Base-by-base conservation (phyloP, 1,140 invertebrate genomes). In the Drosophila subpulchrella region DNA sequence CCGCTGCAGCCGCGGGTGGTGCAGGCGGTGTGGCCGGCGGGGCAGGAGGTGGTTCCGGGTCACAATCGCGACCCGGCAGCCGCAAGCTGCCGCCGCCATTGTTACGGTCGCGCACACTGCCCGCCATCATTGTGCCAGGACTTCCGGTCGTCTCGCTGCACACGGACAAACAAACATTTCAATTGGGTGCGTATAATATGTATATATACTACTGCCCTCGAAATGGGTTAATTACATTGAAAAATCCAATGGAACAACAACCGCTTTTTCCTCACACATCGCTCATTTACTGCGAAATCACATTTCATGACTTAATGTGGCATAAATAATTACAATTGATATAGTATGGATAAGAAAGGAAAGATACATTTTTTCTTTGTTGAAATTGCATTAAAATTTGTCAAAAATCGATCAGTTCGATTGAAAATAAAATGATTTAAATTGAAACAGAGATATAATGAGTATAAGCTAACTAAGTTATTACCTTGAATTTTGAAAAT, bases 41-140 rank as follows among this genome's bases (percentile, higher is more conserved):
- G 15, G 48, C 97, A 58, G 93, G 78, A 0, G 60, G 61, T 20
- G 42, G 46, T 17, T 63, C 48, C 38, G 76, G 75, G 48, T 67
- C 92, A 92, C 82, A 90, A 76, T 91, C 92, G 30, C 92, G 92
- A 41, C 70, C 72, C 34, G 71, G 75, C 92, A 73, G 92, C 61
- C 93, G 80, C 63, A 92, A 93, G 66, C 88, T 92, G 42, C 95
- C 95, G 46, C 96, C 96, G 1, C 96, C 97, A 1, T 93, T 98
- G 68, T 93, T 97, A 54, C 94, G 97, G 68, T 97, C 97, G 11
- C 94, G 96, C 79, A 98, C 97, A 6, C 93, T 98, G 48, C 97
- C 97, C 15, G 96, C 97, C 55, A 98, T 98, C 86, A 95, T 98
- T n/a, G 95, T 96, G 36, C 97, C 97, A 4, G 96, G 96, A 50